Evolutionary conservation across 2,888 invertebrate genomes (phyloP).

Genomic region (Morinoia aosen): DNA sequence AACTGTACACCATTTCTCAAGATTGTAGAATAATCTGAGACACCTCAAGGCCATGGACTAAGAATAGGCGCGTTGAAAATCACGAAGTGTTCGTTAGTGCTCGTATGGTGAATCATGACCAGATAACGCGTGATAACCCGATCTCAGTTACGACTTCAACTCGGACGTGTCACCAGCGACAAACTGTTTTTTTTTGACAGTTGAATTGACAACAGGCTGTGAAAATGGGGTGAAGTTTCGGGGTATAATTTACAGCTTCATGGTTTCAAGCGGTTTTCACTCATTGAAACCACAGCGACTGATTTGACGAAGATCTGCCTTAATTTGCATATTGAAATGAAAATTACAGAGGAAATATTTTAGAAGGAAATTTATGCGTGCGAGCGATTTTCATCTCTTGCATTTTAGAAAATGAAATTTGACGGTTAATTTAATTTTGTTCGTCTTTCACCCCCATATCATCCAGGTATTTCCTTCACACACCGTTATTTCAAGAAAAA

Average conservation of each 20-base stretch:
- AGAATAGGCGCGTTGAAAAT: background rate
- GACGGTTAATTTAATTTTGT: background rate
- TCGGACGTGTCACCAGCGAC: background rate
- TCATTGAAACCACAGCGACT: background rate
- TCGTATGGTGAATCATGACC: background rate
- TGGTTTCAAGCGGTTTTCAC: background rate
- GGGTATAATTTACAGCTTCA: background rate
- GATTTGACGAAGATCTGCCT: background rate
- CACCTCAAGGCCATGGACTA: background rate
- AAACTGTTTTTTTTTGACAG: background rate
- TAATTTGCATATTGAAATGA: background rate
- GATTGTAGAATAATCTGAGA: background rate
- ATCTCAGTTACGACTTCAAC: background rate
- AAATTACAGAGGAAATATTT: too few relatives aligned
- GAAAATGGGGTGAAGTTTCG: background rate
- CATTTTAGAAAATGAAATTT: background rate
- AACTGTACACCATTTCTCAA: background rate
- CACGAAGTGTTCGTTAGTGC: background rate
- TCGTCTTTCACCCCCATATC: background rate
- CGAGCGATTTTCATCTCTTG: too few relatives aligned
- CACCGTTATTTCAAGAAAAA: too few relatives aligned
- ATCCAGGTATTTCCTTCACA: background rate
- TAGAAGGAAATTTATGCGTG: too few relatives aligned
- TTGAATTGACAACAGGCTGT: background rate
- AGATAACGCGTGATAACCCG: background rate